A percentile compares a stretch with the other conserved stretches of the same genome.
Evolutionary conservation across 2,113 vertebrate genomes (phyloP).

Genomic region (Struthio camelus): DNA sequence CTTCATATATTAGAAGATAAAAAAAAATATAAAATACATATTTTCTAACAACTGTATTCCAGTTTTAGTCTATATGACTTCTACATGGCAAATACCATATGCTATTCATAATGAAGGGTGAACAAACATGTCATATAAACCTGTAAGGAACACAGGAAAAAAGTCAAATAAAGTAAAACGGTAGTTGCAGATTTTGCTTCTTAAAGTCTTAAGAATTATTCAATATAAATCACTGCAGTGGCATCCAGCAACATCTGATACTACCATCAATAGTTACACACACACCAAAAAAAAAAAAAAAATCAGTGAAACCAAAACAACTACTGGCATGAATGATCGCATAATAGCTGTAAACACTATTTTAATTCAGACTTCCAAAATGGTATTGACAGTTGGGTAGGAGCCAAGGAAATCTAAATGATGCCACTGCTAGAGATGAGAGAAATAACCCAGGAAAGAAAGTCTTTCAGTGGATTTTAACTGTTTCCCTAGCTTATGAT

Average conservation of each 20-base stretch:
- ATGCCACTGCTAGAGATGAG: not conserved
- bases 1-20: not conserved
- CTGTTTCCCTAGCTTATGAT: not conserved
- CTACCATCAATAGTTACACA: not conserved
- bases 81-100: not conserved
- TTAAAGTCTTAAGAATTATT: not conserved
- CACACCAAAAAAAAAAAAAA: not conserved
- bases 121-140: not conserved
- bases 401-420: not conserved
- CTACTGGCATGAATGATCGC: not conserved
- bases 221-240: not conserved
- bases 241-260: not conserved
- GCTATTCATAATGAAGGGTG: not conserved
- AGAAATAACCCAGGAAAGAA: not conserved
- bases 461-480: not conserved
- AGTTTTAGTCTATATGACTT: not conserved
- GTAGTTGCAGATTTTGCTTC: not conserved
- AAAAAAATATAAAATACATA: not conserved
- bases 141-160: not conserved
- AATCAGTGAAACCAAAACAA: not conserved
- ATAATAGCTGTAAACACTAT: not conserved
- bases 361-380: not conserved
- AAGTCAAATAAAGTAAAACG: fast-evolving
- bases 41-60: not conserved
- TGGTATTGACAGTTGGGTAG: not conserved